Percentiles rank a stretch among this genome's conserved stretches.
Evolutionary conservation across 2,888 invertebrate genomes (phyloP).

Genomic region (Aricia artaxerxes): DNA sequence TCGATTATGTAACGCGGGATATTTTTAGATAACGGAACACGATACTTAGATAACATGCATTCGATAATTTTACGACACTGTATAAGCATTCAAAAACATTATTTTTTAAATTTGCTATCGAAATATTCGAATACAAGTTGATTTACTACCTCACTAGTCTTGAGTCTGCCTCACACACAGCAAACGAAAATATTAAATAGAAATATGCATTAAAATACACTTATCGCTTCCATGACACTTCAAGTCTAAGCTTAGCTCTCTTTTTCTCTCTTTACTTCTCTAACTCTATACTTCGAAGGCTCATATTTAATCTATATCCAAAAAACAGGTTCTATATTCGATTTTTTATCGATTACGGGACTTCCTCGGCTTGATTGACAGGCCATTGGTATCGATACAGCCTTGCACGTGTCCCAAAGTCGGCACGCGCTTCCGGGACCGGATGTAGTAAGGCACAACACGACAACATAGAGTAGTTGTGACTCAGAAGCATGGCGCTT

Average conservation of each 20-base stretch:
- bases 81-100: too few species aligned
- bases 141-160: too few species aligned
- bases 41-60: too few species aligned
- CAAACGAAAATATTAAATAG: too few species aligned
- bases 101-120: too few species aligned
- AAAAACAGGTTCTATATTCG: not conserved
- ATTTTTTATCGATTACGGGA: not conserved
- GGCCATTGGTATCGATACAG: constrained; percentile 8
- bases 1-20: not conserved
- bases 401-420: constrained; percentile 16
- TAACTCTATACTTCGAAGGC: too few species aligned
- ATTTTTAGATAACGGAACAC: not conserved
- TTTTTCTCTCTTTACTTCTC: too few species aligned
- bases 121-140: too few species aligned
- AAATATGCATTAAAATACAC: not conserved
- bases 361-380: constrained; percentile 1
- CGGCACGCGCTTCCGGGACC: constrained; percentile 27
- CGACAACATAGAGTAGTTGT: not conserved
- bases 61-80: too few species aligned
- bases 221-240: too few species aligned
- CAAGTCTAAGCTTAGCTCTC: too few species aligned
- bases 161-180: too few species aligned
- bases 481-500: not conserved
- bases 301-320: not conserved
- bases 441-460: constrained; percentile 21